Conservation (phyloP, 2,888 invertebrate species). For the Drosophila mulleri region DNA sequence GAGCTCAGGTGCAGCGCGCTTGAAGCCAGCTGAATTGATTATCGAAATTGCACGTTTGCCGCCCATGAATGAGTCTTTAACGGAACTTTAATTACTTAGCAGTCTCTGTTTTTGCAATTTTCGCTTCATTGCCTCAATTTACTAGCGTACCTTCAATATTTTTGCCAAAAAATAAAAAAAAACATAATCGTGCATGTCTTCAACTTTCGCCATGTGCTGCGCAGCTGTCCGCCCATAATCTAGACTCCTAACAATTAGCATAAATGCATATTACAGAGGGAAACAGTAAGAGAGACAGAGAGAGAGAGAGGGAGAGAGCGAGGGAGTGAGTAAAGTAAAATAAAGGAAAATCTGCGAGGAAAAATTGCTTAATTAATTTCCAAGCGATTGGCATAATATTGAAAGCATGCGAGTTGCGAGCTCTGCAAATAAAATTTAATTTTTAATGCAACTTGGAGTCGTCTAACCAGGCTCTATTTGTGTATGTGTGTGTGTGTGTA, state of each 20-base stretch:
- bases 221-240: conserved; percentile 15
- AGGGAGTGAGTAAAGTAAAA: background rate
- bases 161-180: background rate
- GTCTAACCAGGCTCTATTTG: background rate
- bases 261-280: conserved; percentile 56
- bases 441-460: conserved; percentile 54
- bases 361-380: conserved; percentile 78
- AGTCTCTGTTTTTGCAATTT: background rate
- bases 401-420: conserved; percentile 46
- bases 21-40: conserved; percentile 8
- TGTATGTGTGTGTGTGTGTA: background rate
- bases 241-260: conserved; percentile 62
- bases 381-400: conserved; percentile 56
- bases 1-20: conserved; percentile 29
- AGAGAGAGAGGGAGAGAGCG: conserved; percentile 15
- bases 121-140: background rate
- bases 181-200: conserved; percentile 8
- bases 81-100: background rate
- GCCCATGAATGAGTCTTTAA: background rate
- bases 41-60: background rate
- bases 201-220: conserved; percentile 29
- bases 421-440: conserved; percentile 67
- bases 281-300: conserved; percentile 18
- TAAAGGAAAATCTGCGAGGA: conserved; percentile 42
- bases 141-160: background rate